Percentiles rank a stretch among this genome's conserved stretches.
These are phyloP conservation scores for Bucorvus abyssinicus DNA, from an alignment of 2,797 vertebrate genomes.

Conservation along the genomic window DNA sequence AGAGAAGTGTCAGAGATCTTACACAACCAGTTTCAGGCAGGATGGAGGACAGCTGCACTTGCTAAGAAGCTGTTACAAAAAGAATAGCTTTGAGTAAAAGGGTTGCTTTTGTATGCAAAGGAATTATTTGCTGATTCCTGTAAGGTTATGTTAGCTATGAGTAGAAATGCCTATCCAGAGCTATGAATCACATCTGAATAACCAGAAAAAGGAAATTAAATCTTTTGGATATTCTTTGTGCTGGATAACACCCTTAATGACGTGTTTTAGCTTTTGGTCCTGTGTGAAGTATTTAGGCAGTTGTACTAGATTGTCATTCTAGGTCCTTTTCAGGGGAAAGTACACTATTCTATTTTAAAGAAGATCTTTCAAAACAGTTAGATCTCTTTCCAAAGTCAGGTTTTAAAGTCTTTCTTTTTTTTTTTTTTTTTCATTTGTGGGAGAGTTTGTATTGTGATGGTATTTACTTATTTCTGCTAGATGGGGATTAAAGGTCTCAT, in stretches of 20 bases:
- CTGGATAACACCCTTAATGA: not conserved
- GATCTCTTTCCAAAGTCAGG: not conserved
- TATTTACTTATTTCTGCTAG: not conserved
- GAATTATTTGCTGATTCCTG: not conserved
- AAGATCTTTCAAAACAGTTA: not conserved
- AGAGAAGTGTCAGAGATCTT: not conserved
- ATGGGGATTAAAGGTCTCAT: fast-evolving
- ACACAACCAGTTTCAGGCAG: not conserved
- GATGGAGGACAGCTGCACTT: not conserved
- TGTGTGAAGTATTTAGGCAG: not conserved
- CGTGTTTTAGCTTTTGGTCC: not conserved
- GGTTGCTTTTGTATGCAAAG: not conserved
- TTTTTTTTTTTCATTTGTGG: not conserved
- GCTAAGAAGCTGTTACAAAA: not conserved
- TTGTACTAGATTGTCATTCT: not conserved
- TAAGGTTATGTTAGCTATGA: not conserved
- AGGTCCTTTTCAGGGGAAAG: not conserved
- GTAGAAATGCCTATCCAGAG: not conserved
- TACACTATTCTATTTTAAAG: not conserved
- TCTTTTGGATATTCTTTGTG: not conserved
- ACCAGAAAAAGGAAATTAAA: not conserved
- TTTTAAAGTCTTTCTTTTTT: not conserved
- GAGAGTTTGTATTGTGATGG: not conserved
- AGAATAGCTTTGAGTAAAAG: not conserved
- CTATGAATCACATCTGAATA: not conserved